phyloP scores from a whole-genome alignment of 2,888 invertebrate genomes.

The Nephrocerus scutellatus region DNA sequence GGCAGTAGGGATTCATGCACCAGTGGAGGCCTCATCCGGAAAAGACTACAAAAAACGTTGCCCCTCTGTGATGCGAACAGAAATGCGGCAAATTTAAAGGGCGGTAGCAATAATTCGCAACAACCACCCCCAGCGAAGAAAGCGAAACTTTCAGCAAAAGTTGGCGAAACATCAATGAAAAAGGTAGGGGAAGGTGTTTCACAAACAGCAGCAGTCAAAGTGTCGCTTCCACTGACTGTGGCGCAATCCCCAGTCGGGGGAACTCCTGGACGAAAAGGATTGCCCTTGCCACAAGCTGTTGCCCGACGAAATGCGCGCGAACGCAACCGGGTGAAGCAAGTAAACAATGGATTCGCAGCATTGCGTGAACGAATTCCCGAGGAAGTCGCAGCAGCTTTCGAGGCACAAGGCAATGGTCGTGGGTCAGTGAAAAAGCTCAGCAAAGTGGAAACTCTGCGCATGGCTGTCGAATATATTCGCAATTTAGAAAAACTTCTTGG shows the following conservation, averaged over 20 bases:
- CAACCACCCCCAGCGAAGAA: conserved; percentile 19
- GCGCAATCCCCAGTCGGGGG: conserved; percentile 19
- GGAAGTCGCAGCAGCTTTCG: conserved; percentile 66
- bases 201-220: background rate
- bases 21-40: conserved; percentile 22
- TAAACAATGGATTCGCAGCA: conserved; percentile 86
- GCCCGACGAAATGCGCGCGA: conserved; percentile 87
- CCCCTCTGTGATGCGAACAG: conserved; percentile 21
- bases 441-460: conserved; percentile 81
- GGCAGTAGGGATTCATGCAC: no score
- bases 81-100: conserved; percentile 7
- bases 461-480: conserved; percentile 85
- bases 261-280: conserved; percentile 39
- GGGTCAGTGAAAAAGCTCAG: conserved; percentile 72
- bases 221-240: background rate
- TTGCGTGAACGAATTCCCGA: conserved; percentile 79
- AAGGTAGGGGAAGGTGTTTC: no score
- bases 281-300: conserved; percentile 72
- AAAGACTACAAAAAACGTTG: conserved; percentile 21
- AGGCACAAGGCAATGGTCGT: conserved; percentile 53
- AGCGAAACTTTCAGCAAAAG: conserved; percentile 14
- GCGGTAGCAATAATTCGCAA: no score
- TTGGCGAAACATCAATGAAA: conserved; percentile 1
- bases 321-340: conserved; percentile 86
- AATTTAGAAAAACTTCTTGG: conserved; percentile 70